These are phyloP conservation scores for Oeneis ivallda DNA, from an alignment of 2,888 invertebrate genomes.

Conservation along the genomic window DNA sequence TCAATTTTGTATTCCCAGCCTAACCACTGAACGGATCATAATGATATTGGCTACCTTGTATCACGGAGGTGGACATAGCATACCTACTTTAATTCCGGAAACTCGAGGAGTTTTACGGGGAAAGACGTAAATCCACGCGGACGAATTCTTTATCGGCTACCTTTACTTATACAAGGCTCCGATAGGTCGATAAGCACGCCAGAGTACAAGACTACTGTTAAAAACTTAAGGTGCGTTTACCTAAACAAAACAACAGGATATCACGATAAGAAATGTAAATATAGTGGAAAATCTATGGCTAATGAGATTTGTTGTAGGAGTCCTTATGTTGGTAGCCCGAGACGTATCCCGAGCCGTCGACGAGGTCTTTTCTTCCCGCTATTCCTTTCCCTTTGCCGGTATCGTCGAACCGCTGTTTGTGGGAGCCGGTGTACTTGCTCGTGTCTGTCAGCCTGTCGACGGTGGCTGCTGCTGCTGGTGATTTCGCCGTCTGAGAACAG, in stretches of 20 bases:
- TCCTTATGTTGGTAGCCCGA: constrained; percentile 92
- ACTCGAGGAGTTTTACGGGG: too few relatives aligned
- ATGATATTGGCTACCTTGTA: too few relatives aligned
- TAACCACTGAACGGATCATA: too few relatives aligned
- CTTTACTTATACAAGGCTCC: too few relatives aligned
- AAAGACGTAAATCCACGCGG: too few relatives aligned
- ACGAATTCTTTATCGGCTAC: too few relatives aligned
- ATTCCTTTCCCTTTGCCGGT: constrained; percentile 93
- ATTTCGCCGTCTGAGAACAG: constrained; percentile 63
- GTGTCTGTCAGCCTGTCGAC: constrained; percentile 91
- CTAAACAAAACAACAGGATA: constrained; percentile 4
- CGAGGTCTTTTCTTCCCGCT: constrained; percentile 88
- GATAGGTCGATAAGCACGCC: too few relatives aligned
- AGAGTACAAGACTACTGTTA: too few relatives aligned
- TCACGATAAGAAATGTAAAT: constrained; percentile 19
- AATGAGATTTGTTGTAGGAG: constrained; percentile 85
- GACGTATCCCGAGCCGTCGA: constrained; percentile 90
- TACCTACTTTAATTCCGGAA: too few relatives aligned
- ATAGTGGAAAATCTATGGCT: constrained; percentile 37
- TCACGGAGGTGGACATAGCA: too few relatives aligned
- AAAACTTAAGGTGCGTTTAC: background rate
- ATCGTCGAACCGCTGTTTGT: constrained; percentile 92
- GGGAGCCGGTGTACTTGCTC: constrained; percentile 94
- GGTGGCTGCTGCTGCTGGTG: constrained; percentile 76
- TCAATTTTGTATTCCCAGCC: too few relatives aligned